Evolutionary conservation across 2,888 invertebrate species (phyloP), one percentile per base, ranked within the genome.

Genomic region (Serripes groenlandicus): DNA sequence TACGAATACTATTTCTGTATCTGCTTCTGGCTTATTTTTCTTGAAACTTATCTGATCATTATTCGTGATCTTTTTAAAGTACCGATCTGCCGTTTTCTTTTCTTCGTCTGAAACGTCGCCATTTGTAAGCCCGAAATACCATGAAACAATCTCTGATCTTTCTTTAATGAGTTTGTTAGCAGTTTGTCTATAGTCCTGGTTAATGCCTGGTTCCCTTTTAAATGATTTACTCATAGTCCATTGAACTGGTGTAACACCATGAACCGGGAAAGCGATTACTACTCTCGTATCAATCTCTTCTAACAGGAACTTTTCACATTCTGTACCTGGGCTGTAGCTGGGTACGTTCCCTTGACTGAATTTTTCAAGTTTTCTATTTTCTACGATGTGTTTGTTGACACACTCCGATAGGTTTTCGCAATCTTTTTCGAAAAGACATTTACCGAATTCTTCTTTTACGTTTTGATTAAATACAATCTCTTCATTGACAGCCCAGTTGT

Each of bases 81-180:
- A 32, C 4, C 11, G 0, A 0, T 78, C 35, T 21, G 26, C 68
- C 15, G n/a, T 56, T 30, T 60, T 23, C n/a, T 42, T 4, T 15
- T 72, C 81, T 15, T 32, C 30, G 0, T 69, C 64, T 11, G 62
- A 15, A n/a, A 42, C n/a, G 15, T 60, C 26, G 21, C 28, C 4
- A 62, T 23, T 28, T 28, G 56, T 21, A n/a, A 21, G 11, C 1
- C 37, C 18, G 9, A 64, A 34, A 5, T 79, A 79, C 26, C 66
- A 70, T 0, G n/a, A n/a, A 32, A 83, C 30, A 30, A 83, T 80
- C 68, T 83, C 83, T 32, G 79, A 69, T 64, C 70, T 64, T 34
- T 79, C 30, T 35, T 79, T 70, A 49, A 70, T 28, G 32, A 32
- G 9, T 34, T 21, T 28, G 3, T 34, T n/a, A 62, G 15, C 34